phyloP scores from a whole-genome alignment of 2,113 vertebrate species.

The Myrmecophaga tridactyla region DNA sequence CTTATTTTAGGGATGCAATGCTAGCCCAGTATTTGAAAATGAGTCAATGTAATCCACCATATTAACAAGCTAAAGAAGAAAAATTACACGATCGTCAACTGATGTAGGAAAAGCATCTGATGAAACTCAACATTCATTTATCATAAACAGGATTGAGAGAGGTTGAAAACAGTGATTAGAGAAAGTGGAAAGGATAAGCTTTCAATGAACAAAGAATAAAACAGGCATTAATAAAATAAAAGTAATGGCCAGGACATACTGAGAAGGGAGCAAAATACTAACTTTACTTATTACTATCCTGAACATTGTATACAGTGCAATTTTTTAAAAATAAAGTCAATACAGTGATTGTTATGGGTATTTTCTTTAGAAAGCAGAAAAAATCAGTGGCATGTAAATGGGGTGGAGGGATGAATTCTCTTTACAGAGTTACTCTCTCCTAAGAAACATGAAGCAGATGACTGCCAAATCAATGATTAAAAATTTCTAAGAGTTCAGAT shows the following conservation, averaged over 20 bases:
- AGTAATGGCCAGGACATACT: not conserved
- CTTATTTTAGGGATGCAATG: not conserved
- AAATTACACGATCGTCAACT: too few species aligned
- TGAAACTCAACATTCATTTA: not conserved
- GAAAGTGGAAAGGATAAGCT: constrained; percentile 10
- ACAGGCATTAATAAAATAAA: constrained; percentile 30
- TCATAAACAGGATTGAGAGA: not conserved
- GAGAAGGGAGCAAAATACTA: not conserved
- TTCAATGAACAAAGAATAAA: constrained; percentile 34
- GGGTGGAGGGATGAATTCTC: not conserved
- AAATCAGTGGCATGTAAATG: not conserved
- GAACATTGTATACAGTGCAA: not conserved
- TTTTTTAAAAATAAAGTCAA: constrained; percentile 51
- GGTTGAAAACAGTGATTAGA: not conserved
- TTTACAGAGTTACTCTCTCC: constrained; percentile 8
- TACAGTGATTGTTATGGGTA: not conserved
- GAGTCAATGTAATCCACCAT: too few species aligned
- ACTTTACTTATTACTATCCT: not conserved
- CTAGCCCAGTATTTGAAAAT: not conserved
- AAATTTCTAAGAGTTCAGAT: constrained; percentile 44
- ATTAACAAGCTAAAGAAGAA: not conserved
- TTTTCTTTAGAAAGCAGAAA: not conserved
- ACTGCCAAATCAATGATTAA: constrained; percentile 52
- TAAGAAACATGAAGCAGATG: constrained; percentile 37
- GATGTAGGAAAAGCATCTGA: too few species aligned